These are phyloP conservation scores for Lutra lutra DNA, from an alignment of 2,797 vertebrate species.

Conservation along the genomic window DNA sequence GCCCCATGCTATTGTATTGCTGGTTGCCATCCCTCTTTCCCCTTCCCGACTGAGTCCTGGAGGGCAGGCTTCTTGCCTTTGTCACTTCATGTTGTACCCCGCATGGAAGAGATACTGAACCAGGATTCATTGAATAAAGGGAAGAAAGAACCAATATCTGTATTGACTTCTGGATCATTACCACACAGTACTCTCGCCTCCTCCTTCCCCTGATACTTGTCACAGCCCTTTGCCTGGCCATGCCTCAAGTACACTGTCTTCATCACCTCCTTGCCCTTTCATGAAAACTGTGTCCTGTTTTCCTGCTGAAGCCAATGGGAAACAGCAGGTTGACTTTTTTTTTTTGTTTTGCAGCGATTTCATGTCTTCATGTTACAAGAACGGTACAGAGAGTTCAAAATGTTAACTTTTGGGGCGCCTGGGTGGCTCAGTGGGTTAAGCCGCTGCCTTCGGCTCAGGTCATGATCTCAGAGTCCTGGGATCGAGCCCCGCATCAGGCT, in stretches of 20 bases:
- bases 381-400: neutral
- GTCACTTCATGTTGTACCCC: neutral
- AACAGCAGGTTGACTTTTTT: neutral
- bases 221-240: neutral
- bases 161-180: neutral
- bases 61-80: neutral
- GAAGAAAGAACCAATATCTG: neutral
- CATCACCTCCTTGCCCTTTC: neutral
- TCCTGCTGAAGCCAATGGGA: neutral
- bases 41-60: neutral
- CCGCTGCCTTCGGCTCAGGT: no score
- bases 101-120: neutral
- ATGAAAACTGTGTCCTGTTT: neutral
- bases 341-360: neutral
- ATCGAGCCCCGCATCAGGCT: no score
- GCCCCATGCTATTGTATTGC: fast-evolving
- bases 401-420: no score
- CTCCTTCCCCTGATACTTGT: fast-evolving
- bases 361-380: neutral
- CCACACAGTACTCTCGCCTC: no score
- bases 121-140: neutral
- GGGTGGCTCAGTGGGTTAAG: no score
- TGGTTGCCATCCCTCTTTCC: neutral
- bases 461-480: no score
- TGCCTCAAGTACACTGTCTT: neutral